These are phyloP conservation scores for Tenthredo distinguenda DNA, from an alignment of 2,888 invertebrate genomes.

Conservation along the genomic window DNA sequence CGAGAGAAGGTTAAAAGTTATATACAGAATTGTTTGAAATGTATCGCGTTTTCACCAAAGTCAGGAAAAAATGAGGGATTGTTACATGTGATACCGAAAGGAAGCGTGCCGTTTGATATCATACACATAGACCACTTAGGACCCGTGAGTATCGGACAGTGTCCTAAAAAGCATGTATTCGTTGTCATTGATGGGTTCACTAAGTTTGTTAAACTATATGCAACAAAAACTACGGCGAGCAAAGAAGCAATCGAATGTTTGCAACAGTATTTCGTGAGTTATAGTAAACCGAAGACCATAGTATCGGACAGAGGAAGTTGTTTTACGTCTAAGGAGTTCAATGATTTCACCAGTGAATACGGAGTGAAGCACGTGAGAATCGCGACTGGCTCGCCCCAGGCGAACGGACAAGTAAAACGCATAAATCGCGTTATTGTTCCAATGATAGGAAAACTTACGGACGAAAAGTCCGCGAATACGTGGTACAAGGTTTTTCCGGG, in stretches of 20 bases:
- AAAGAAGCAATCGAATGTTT: conserved; percentile 32
- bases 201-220: conserved; percentile 52
- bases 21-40: conserved; percentile 59
- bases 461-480: neutral
- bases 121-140: conserved; percentile 59
- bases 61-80: conserved; percentile 54
- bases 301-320: conserved; percentile 42
- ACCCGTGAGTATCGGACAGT: neutral
- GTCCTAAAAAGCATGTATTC: conserved; percentile 39
- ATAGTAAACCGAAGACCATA: conserved; percentile 49
- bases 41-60: conserved; percentile 55
- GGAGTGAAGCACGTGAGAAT: conserved; percentile 47
- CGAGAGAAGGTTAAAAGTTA: conserved; percentile 43
- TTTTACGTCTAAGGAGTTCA: conserved; percentile 48
- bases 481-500: conserved; percentile 52
- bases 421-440: conserved; percentile 60
- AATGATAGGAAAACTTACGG: conserved; percentile 60
- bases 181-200: conserved; percentile 51
- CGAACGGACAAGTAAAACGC: conserved; percentile 68
- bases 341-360: neutral
- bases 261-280: conserved; percentile 54
- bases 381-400: conserved; percentile 60
- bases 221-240: conserved; percentile 30
- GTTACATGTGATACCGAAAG: conserved; percentile 57
- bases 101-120: conserved; percentile 55